Conservation (phyloP, 2,888 invertebrate species). For the Troglohyphantes excavatus region DNA sequence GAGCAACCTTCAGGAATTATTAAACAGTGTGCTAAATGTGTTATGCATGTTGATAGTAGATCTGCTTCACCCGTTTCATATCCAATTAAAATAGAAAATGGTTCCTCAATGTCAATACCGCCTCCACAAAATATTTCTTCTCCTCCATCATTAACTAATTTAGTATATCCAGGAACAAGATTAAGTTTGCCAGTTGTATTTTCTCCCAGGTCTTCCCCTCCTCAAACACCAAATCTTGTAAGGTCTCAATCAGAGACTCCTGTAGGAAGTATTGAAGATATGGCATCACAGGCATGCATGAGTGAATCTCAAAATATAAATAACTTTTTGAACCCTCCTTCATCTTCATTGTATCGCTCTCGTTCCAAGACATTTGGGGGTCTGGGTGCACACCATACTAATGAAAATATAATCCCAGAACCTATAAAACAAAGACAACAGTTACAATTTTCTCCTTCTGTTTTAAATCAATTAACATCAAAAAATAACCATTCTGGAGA, state of each 20-base stretch:
- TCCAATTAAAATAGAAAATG: too few species aligned
- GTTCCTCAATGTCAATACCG: constrained; percentile 54
- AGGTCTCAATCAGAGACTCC: constrained; percentile 56
- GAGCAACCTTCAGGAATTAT: too few species aligned
- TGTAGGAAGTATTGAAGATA: constrained; percentile 13
- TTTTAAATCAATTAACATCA: too few species aligned
- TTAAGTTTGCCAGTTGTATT: constrained; percentile 54
- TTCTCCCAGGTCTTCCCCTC: constrained; percentile 63
- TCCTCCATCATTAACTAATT: too few species aligned
- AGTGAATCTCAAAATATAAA: constrained; percentile 19
- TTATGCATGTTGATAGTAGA: constrained; percentile 63
- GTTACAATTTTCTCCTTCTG: too few species aligned
- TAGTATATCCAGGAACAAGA: constrained; percentile 64
- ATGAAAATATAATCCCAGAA: too few species aligned
- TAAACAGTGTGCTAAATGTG: constrained; percentile 53
- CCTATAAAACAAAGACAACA: too few species aligned
- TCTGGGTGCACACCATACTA: neutral
- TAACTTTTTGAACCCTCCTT: constrained; percentile 22
- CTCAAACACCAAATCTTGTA: constrained; percentile 39
- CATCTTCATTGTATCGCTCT: constrained; percentile 42
- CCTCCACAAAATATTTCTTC: constrained; percentile 59
- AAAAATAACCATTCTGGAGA: too few species aligned
- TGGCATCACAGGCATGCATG: neutral
- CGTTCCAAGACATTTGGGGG: constrained; percentile 73
- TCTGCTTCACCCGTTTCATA: constrained; percentile 64